Percentiles rank a stretch among this genome's conserved stretches.
phyloP scores from a whole-genome alignment of 2,113 vertebrate species.

The Coracopsis vasa region DNA sequence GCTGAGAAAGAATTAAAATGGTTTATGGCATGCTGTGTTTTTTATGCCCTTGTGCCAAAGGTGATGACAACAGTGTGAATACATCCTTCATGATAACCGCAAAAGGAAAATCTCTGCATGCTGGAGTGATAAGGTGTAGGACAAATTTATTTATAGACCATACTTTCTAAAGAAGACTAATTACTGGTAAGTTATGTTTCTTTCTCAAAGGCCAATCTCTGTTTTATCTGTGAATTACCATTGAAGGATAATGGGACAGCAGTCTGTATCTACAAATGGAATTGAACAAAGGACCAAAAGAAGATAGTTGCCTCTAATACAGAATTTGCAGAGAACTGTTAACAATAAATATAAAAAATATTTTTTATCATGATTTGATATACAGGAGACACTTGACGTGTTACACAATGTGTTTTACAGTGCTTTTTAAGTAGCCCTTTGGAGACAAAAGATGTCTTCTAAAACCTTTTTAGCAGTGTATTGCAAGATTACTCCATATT shows the following conservation, averaged over 20 bases:
- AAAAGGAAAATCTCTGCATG: neutral
- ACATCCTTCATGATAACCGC: neutral
- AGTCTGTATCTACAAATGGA: neutral
- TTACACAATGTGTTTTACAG: neutral
- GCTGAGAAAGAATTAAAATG: neutral
- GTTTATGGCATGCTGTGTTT: neutral
- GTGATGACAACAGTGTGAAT: neutral
- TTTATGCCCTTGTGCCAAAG: neutral
- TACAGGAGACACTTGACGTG: neutral
- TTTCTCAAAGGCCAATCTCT: neutral
- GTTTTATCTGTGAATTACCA: neutral
- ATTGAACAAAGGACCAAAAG: neutral
- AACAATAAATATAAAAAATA: neutral
- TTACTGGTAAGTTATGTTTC: neutral
- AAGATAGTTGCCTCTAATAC: neutral
- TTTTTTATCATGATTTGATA: neutral
- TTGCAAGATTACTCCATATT: neutral
- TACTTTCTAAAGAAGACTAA: neutral
- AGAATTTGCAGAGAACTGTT: neutral
- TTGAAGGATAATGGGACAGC: neutral
- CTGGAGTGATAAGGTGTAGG: neutral
- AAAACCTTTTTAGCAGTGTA: neutral
- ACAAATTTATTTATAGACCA: neutral
- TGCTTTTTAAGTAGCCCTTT: neutral
- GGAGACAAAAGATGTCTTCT: neutral